A percentile compares a stretch with the other conserved stretches of the same genome.
phyloP scores from a whole-genome alignment of 1,140 invertebrate genomes.

The Brachionus asplanchnoidis region DNA sequence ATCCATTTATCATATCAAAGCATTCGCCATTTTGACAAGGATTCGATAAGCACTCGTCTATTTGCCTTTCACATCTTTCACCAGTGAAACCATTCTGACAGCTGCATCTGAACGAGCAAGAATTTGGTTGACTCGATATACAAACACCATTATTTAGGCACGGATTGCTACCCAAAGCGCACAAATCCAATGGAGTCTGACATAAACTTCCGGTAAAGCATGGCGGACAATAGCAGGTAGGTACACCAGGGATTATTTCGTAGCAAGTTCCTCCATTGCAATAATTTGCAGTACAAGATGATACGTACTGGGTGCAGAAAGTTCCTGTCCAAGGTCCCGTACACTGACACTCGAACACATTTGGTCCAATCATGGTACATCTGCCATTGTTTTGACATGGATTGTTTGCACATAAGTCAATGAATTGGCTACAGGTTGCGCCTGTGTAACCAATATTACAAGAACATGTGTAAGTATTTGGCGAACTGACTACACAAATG shows the following conservation, averaged over 20 bases:
- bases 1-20: constrained; percentile 28
- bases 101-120: constrained; percentile 25
- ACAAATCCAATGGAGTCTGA: neutral
- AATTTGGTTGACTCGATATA: constrained; percentile 31
- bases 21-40: constrained; percentile 35
- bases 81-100: constrained; percentile 38
- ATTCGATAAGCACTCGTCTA: constrained; percentile 40
- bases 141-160: constrained; percentile 40
- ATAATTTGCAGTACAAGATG: constrained; percentile 37
- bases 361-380: constrained; percentile 26
- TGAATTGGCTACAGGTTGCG: constrained; percentile 82
- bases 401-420: constrained; percentile 56
- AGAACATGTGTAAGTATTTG: constrained; percentile 67
- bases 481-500: neutral
- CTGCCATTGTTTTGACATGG: constrained; percentile 38
- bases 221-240: constrained; percentile 23
- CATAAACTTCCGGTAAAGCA: constrained; percentile 19
- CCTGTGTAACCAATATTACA: constrained; percentile 86
- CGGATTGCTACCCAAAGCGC: neutral
- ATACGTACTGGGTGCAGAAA: constrained; percentile 8
- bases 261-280: constrained; percentile 42
- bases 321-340: neutral
- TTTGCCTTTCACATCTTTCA: constrained; percentile 42
- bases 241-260: neutral
- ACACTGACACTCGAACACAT: constrained; percentile 11